phyloP scores from a whole-genome alignment of 2,888 invertebrate genomes.

The Leptopilina drosophilae region DNA sequence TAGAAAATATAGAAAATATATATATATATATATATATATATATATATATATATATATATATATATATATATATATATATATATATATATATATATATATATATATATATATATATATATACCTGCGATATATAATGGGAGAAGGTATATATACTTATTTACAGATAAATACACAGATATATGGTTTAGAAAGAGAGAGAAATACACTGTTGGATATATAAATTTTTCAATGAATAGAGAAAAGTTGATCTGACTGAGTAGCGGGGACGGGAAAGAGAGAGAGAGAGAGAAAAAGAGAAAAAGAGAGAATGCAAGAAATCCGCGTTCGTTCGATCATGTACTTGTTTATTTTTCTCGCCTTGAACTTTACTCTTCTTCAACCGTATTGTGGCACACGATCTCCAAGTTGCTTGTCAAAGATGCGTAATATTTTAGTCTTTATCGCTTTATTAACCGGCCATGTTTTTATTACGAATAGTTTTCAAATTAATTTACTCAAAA shows the following conservation, averaged over 20 bases:
- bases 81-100: too few species aligned
- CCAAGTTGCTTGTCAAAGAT: slow-evolving; percentile 41
- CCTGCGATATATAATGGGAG: too few species aligned
- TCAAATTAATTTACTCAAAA: background rate
- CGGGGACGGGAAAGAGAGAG: background rate
- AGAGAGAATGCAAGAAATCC: slow-evolving; percentile 21
- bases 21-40: too few species aligned
- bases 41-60: too few species aligned
- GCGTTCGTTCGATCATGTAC: slow-evolving; percentile 31
- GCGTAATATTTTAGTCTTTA: slow-evolving; percentile 21
- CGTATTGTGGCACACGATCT: slow-evolving; percentile 34
- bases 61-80: too few species aligned
- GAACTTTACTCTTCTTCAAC: slow-evolving; percentile 33
- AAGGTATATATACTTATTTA: too few species aligned
- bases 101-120: too few species aligned
- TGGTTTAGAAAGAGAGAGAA: too few species aligned
- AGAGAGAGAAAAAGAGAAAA: background rate
- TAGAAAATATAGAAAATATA: background rate
- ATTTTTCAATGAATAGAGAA: slow-evolving; percentile 1
- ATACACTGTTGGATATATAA: background rate
- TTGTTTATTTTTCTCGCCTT: slow-evolving; percentile 39
- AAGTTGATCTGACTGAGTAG: background rate
- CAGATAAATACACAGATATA: background rate
- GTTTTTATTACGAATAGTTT: too few species aligned
- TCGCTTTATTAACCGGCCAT: slow-evolving; percentile 16